A percentile compares a stretch with the other conserved stretches of the same genome.
Evolutionary conservation across 2,888 invertebrate genomes (phyloP).

Genomic region (Drosophila mayaguana): DNA sequence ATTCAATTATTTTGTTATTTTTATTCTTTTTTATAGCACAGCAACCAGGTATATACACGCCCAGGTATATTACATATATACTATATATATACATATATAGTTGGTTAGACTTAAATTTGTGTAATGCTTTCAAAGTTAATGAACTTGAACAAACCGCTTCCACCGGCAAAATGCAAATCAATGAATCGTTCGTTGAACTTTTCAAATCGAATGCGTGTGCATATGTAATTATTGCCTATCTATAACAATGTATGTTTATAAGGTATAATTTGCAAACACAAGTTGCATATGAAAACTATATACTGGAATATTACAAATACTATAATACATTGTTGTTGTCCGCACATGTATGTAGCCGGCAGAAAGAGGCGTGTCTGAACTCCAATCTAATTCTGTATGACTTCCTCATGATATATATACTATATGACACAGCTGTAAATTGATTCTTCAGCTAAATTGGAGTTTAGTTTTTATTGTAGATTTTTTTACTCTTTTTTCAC

Average conservation of each 20-base stretch:
- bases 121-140: slow-evolving; percentile 49
- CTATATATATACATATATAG: slow-evolving; percentile 3
- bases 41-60: slow-evolving; percentile 8
- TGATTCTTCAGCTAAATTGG: too few species aligned
- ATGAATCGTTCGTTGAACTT: slow-evolving; percentile 64
- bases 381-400: not conserved
- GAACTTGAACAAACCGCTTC: slow-evolving; percentile 55
- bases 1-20: not conserved
- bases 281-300: slow-evolving; percentile 14
- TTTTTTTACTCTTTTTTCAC: too few species aligned
- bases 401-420: too few species aligned
- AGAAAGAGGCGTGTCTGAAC: not conserved
- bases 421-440: too few species aligned
- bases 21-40: not conserved
- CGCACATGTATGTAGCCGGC: too few species aligned
- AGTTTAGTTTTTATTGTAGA: too few species aligned
- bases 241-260: slow-evolving; percentile 25
- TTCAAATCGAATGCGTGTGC: slow-evolving; percentile 40
- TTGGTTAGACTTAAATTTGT: slow-evolving; percentile 5
- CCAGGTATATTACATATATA: slow-evolving; percentile 10
- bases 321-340: too few species aligned
- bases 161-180: slow-evolving; percentile 58
- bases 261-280: slow-evolving; percentile 9
- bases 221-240: slow-evolving; percentile 33
- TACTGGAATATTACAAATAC: not conserved